Evolutionary conservation across 2,797 vertebrate genomes (phyloP).

Genomic region (Pseudochirops corinnae): DNA sequence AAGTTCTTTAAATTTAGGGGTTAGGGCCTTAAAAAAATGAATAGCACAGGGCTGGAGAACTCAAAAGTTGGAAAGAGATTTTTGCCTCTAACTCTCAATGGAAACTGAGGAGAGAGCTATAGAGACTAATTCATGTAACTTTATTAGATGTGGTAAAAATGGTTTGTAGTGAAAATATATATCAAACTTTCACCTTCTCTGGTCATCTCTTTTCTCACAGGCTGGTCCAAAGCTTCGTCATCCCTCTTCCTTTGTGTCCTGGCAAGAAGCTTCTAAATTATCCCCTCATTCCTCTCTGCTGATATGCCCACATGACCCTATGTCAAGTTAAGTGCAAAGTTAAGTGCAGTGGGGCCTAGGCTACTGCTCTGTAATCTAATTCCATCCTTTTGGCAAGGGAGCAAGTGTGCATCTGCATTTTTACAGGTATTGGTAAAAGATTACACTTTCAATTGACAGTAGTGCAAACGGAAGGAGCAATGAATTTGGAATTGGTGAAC

Average conservation of each 20-base stretch:
- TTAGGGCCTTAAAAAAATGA: not conserved
- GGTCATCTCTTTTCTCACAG: not conserved
- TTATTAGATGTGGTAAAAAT: not conserved
- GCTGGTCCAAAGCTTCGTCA: not conserved
- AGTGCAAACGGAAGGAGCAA: not conserved
- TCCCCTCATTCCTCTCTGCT: not conserved
- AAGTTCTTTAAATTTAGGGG: not conserved
- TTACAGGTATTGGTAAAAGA: not conserved
- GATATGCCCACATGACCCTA: not conserved
- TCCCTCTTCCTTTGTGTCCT: not conserved
- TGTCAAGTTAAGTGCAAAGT: not conserved
- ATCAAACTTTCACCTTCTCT: not conserved
- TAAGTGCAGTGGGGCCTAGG: not conserved
- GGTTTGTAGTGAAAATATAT: not conserved
- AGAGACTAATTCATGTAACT: not conserved
- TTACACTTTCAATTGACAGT: not conserved
- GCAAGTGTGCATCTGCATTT: not conserved
- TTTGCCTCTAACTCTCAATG: not conserved
- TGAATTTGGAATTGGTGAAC: not conserved
- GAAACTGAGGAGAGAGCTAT: not conserved
- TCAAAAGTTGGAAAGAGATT: not conserved
- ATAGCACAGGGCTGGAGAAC: not conserved
- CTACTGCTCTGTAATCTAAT: not conserved
- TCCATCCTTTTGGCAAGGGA: not conserved
- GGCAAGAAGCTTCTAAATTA: not conserved